Conservation (phyloP, 2,113 vertebrate species). For the Odocoileus hemionus region DNA sequence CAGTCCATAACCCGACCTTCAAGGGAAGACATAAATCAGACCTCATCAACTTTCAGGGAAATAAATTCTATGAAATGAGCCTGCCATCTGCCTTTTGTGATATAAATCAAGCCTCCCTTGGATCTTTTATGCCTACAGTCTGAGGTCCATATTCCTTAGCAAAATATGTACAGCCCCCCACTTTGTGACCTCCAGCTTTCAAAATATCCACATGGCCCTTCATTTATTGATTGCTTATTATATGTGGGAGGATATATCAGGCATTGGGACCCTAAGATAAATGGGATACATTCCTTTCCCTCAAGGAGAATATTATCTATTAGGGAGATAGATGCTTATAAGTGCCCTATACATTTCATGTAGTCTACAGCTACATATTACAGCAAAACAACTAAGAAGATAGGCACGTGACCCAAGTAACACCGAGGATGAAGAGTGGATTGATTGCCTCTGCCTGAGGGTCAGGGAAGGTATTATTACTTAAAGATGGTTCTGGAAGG, state of each 20-base stretch:
- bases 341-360: neutral
- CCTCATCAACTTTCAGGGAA: constrained; percentile 61
- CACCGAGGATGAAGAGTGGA: neutral
- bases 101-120: constrained; percentile 65
- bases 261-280: neutral
- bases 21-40: constrained; percentile 62
- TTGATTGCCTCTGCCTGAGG: neutral
- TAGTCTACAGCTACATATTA: neutral
- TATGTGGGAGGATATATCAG: neutral
- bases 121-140: constrained; percentile 28
- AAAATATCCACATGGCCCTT: constrained; percentile 24
- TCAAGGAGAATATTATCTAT: constrained; percentile 24
- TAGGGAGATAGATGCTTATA: neutral
- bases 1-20: constrained; percentile 55
- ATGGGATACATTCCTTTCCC: neutral
- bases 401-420: neutral
- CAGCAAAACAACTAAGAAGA: neutral
- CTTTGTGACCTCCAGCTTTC: constrained; percentile 37
- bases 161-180: constrained; percentile 28
- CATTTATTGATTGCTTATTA: constrained; percentile 9
- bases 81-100: constrained; percentile 60
- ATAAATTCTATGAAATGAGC: constrained; percentile 69
- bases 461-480: neutral
- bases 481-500: neutral
- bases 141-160: constrained; percentile 52